Percentiles rank a stretch among this genome's conserved stretches.
Conservation (phyloP, 2,797 vertebrate genomes). For the Crenichthys baileyi region DNA sequence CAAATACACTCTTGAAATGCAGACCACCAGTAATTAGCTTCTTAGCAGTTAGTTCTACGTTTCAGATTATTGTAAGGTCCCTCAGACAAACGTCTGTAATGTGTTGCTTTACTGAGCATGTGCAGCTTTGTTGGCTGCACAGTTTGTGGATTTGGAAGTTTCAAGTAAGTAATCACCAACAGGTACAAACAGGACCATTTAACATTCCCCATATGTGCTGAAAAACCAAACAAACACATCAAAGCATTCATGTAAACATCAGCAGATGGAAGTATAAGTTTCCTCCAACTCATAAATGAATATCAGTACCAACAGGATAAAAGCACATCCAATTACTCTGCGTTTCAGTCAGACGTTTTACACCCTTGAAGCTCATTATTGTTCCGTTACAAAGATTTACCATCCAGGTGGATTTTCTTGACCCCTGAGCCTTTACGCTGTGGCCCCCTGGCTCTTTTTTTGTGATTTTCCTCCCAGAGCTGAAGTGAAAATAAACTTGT, state of each 20-base stretch:
- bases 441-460: not conserved
- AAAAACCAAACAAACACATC: conserved; percentile 24
- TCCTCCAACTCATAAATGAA: conserved; percentile 11
- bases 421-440: not conserved
- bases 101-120: conserved; percentile 26
- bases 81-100: conserved; percentile 35
- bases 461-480: not conserved
- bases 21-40: not conserved
- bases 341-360: not conserved
- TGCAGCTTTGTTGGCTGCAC: conserved; percentile 9
- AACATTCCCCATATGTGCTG: conserved; percentile 2
- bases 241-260: conserved; percentile 23
- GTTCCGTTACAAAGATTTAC: not conserved
- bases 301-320: not conserved
- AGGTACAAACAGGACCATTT: conserved; percentile 33
- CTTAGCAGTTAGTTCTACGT: not conserved
- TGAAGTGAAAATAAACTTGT: not conserved
- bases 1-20: conserved; percentile 11
- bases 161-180: conserved; percentile 22
- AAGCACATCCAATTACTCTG: not conserved
- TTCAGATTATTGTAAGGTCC: conserved; percentile 24
- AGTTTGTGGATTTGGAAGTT: conserved; percentile 18
- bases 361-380: not conserved
- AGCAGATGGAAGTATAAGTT: conserved; percentile 12
- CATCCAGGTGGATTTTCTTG: not conserved